phyloP scores from a whole-genome alignment of 1,140 invertebrate genomes.

The Hycleus cichorii region DNA sequence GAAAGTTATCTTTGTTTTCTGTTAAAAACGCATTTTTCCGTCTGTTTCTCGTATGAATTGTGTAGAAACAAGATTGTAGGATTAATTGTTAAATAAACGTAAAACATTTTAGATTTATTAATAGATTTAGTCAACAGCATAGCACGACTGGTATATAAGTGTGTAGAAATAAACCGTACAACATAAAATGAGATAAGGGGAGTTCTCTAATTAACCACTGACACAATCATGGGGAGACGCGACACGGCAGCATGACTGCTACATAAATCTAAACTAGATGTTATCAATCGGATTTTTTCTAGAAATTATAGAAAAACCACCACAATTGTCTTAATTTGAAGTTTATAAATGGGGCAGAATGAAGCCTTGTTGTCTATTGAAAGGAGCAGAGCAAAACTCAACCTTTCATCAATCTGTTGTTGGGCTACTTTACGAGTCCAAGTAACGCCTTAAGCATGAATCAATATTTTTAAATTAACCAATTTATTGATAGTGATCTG shows the following conservation, averaged over 20 bases:
- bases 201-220: constrained; percentile 30
- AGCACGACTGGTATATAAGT: constrained; percentile 7
- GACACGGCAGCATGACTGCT: constrained; percentile 21
- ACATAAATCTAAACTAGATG: constrained; percentile 26
- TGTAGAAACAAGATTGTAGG: no score
- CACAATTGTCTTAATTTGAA: no score
- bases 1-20: no score
- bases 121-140: neutral
- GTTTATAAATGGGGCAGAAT: no score
- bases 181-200: constrained; percentile 18
- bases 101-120: constrained; percentile 3
- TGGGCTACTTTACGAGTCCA: constrained; percentile 28
- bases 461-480: constrained; percentile 39
- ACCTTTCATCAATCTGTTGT: constrained; percentile 17
- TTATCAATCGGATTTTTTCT: constrained; percentile 11
- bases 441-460: constrained; percentile 32
- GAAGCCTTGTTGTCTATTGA: no score
- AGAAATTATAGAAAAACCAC: no score
- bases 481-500: constrained; percentile 36
- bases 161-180: constrained; percentile 23
- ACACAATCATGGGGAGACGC: constrained; percentile 29
- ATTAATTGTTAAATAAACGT: no score
- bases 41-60: no score
- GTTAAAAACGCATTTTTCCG: no score
- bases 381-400: neutral